phyloP scores from a whole-genome alignment of 2,113 vertebrate genomes.

The Smithornis capensis region DNA sequence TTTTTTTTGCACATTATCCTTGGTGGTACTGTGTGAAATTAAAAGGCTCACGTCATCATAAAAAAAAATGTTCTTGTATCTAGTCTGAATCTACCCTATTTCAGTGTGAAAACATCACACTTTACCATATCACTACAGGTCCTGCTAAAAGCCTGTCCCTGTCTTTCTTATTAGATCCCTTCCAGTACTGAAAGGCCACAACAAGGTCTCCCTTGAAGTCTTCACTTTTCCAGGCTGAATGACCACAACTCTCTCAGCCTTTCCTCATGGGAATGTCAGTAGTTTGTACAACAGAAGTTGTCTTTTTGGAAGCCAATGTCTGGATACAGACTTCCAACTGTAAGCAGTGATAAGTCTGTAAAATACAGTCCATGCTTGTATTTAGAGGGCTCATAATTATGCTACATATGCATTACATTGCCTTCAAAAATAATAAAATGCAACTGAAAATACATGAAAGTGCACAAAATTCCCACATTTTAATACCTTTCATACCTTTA shows the following conservation, averaged over 20 bases:
- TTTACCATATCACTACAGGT: fast-evolving
- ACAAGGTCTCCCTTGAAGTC: not conserved
- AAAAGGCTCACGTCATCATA: not conserved
- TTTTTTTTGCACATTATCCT: not conserved
- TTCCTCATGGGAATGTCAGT: not conserved
- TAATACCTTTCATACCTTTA: not conserved
- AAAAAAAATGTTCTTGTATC: not conserved
- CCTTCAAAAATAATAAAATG: not conserved
- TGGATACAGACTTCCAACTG: not conserved
- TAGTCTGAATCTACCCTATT: not conserved
- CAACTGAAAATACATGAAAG: not conserved
- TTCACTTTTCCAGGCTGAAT: not conserved
- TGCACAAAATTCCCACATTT: not conserved
- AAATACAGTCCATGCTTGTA: not conserved
- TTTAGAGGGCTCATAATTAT: not conserved
- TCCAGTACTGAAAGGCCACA: not conserved
- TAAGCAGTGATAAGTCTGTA: not conserved
- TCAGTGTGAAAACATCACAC: not conserved
- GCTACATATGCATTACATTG: not conserved
- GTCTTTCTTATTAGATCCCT: not conserved
- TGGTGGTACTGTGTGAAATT: not conserved
- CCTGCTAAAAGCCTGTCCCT: not conserved
- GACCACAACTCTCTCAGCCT: not conserved
- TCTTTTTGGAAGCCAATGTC: not conserved
- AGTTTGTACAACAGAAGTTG: not conserved